phyloP scores from a whole-genome alignment of 2,888 invertebrate species.

The Dryocosmus kuriphilus region DNA sequence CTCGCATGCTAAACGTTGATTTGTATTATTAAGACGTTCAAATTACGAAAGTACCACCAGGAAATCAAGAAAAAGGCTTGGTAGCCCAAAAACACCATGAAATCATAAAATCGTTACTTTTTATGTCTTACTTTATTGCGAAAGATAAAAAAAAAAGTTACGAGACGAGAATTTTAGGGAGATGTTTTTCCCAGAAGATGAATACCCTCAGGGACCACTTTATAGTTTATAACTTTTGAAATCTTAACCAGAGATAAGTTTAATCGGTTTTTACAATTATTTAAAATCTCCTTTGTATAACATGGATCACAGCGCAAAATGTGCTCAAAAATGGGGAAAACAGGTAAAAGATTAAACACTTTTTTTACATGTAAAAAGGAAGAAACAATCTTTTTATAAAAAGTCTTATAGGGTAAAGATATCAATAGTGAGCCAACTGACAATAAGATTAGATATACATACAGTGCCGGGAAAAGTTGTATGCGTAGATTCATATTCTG shows the following conservation, averaged over 20 bases:
- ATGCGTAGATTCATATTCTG: too few relatives aligned
- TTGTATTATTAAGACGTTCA: conserved; percentile 23
- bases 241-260: background rate
- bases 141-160: conserved; percentile 32
- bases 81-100: conserved; percentile 3
- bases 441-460: too few relatives aligned
- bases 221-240: conserved; percentile 1
- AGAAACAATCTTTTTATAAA: too few relatives aligned
- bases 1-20: conserved; percentile 23
- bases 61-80: conserved; percentile 27
- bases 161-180: conserved; percentile 21
- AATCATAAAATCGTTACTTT: conserved; percentile 27
- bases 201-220: background rate
- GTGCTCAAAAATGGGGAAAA: too few relatives aligned
- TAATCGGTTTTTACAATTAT: background rate
- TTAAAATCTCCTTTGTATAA: background rate
- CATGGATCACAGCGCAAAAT: too few relatives aligned
- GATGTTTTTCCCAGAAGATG: conserved; percentile 11
- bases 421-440: too few relatives aligned
- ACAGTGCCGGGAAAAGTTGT: too few relatives aligned
- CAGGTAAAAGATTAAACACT: too few relatives aligned
- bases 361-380: too few relatives aligned
- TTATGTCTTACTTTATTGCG: conserved; percentile 17
- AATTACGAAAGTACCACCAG: conserved; percentile 5
- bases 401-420: too few relatives aligned